Percentiles rank a stretch among this genome's conserved stretches.
These are phyloP conservation scores for Malthinus flaveolus DNA, from an alignment of 2,888 invertebrate genomes.

Conservation along the genomic window DNA sequence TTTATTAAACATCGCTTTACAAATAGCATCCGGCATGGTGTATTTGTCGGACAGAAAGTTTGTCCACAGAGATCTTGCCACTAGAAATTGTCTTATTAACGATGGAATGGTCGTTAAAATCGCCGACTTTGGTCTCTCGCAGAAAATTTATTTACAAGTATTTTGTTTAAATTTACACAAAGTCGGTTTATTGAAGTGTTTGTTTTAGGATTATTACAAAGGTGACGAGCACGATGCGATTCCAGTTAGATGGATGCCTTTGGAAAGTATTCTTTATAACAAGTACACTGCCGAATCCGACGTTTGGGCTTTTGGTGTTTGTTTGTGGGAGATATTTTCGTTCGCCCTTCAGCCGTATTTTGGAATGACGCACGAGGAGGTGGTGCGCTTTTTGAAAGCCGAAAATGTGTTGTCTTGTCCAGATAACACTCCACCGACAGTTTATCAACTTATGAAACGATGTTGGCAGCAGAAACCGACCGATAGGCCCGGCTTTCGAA, in stretches of 20 bases:
- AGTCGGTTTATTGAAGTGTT: constrained; percentile 1
- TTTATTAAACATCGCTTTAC: constrained; percentile 81
- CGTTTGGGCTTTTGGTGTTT: constrained; percentile 97
- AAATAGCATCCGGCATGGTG: constrained; percentile 94
- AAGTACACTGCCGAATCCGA: constrained; percentile 96
- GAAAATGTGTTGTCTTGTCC: constrained; percentile 90
- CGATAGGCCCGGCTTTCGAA: constrained; percentile 83
- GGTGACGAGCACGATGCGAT: constrained; percentile 95
- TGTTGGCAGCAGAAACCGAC: constrained; percentile 90
- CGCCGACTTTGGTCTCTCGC: constrained; percentile 94
- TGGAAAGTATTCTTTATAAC: constrained; percentile 94
- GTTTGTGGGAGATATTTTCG: constrained; percentile 96
- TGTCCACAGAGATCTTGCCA: constrained; percentile 94
- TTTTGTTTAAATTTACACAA: not conserved
- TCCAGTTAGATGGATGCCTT: constrained; percentile 97
- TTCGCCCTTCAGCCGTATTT: constrained; percentile 96
- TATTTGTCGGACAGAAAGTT: constrained; percentile 92
- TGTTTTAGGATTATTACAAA: constrained; percentile 80
- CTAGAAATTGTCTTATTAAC: constrained; percentile 93
- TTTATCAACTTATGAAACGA: constrained; percentile 90
- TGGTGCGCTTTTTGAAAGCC: constrained; percentile 91
- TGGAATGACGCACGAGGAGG: constrained; percentile 97
- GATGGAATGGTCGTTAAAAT: constrained; percentile 95
- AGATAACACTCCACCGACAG: constrained; percentile 82
- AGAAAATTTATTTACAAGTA: constrained; percentile 86